Conservation (phyloP, 1,140 invertebrate genomes). For the Ceratina australensis region DNA sequence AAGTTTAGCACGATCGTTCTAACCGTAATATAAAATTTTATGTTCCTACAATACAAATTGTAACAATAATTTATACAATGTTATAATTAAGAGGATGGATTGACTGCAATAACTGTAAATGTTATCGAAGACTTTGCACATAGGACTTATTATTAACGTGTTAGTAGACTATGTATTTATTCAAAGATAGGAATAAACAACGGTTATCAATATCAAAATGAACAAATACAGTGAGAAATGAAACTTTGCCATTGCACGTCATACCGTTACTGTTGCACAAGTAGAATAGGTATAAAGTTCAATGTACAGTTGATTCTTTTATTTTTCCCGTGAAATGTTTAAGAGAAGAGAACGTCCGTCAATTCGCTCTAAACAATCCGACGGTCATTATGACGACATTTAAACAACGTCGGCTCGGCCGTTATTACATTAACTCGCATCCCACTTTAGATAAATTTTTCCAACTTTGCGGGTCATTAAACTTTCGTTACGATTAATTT, state of each 20-base stretch:
- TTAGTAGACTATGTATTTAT: no score
- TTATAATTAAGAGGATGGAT: no score
- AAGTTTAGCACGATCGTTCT: no score
- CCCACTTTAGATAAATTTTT: conserved; percentile 38
- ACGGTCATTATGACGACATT: conserved; percentile 32
- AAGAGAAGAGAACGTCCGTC: background rate
- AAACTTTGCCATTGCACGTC: background rate
- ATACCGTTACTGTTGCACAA: no score
- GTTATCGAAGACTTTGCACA: no score
- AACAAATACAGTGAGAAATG: background rate
- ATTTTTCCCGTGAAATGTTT: conserved; percentile 4
- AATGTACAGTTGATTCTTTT: conserved; percentile 20
- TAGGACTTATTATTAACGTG: no score
- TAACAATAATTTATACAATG: no score
- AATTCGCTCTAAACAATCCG: conserved; percentile 6
- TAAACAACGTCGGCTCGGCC: conserved; percentile 38
- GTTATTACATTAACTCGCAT: conserved; percentile 59
- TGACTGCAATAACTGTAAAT: no score
- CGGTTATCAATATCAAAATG: conserved; percentile 5
- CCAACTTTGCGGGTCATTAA: conserved; percentile 52
- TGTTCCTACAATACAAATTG: no score
- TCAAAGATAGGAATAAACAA: background rate
- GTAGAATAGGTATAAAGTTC: conserved; percentile 16
- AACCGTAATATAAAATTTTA: no score
- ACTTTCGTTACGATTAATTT: conserved; percentile 33